phyloP scores from a whole-genome alignment of 2,113 vertebrate genomes.

The Semicossyphus pulcher region DNA sequence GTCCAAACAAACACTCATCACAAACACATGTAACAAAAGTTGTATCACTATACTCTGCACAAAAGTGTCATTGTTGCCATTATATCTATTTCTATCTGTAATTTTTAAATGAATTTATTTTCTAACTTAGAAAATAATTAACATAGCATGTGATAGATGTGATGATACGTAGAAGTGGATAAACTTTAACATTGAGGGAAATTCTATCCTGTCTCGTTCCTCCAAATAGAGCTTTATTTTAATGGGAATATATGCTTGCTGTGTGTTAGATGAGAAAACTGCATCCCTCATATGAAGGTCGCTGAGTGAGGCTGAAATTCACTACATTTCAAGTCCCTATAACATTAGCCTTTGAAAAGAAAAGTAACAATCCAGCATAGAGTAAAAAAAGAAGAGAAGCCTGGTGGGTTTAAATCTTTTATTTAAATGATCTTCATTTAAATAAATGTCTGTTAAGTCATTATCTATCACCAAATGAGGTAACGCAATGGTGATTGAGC shows the following conservation, averaged over 20 bases:
- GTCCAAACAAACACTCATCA: not conserved
- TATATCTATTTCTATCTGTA: not conserved
- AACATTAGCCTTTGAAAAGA: not conserved
- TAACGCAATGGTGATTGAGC: too few relatives aligned
- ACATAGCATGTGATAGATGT: too few relatives aligned
- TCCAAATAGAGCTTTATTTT: too few relatives aligned
- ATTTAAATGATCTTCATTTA: too few relatives aligned
- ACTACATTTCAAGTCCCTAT: too few relatives aligned
- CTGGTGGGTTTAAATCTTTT: too few relatives aligned
- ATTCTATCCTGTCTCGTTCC: slow-evolving; percentile 10
- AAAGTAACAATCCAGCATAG: not conserved
- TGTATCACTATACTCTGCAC: not conserved
- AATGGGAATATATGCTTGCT: too few relatives aligned
- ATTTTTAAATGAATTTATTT: not conserved
- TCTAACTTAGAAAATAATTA: too few relatives aligned
- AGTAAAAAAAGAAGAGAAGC: not conserved
- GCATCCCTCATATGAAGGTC: not conserved
- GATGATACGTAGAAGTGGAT: too few relatives aligned
- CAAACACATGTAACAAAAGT: not conserved
- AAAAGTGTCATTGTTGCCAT: not conserved
- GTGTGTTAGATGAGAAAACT: too few relatives aligned
- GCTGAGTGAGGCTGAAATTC: not conserved
- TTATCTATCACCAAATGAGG: too few relatives aligned
- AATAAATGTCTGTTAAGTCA: too few relatives aligned
- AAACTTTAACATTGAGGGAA: not conserved